A percentile compares a stretch with the other conserved stretches of the same genome.
phyloP scores from a whole-genome alignment of 2,888 invertebrate species.

The Fragum fragum region DNA sequence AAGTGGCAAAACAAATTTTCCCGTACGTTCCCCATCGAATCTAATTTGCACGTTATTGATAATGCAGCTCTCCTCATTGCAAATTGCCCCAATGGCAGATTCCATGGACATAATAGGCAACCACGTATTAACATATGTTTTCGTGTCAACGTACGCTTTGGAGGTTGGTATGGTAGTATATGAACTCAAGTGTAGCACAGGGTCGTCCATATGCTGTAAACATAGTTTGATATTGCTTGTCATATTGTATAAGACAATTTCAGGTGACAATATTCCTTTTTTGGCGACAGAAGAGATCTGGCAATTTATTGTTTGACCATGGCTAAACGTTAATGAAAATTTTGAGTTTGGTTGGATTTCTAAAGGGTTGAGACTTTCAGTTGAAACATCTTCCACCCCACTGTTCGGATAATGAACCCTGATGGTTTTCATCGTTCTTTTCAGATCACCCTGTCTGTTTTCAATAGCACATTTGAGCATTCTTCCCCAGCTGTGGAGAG shows the following conservation, averaged over 20 bases:
- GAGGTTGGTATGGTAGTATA: constrained; percentile 64
- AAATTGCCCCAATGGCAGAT: constrained; percentile 64
- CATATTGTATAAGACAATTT: constrained; percentile 67
- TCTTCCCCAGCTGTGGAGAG: constrained; percentile 35
- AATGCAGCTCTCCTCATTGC: constrained; percentile 61
- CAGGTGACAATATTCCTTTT: constrained; percentile 64
- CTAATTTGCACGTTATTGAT: constrained; percentile 68
- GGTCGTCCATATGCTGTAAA: constrained; percentile 69
- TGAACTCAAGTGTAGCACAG: constrained; percentile 62
- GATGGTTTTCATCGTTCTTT: constrained; percentile 6
- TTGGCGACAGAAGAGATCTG: constrained; percentile 65
- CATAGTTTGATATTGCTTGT: constrained; percentile 68
- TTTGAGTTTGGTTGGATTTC: constrained; percentile 56
- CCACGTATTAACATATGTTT: constrained; percentile 68
- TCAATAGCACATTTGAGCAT: constrained; percentile 32
- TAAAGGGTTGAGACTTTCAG: constrained; percentile 40
- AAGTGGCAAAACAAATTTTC: constrained; percentile 62
- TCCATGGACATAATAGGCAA: constrained; percentile 75
- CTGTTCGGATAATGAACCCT: neutral
- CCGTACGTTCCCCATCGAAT: constrained; percentile 50
- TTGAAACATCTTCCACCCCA: constrained; percentile 55
- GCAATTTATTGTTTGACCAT: constrained; percentile 62
- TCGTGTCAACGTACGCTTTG: constrained; percentile 38
- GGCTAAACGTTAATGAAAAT: constrained; percentile 64
- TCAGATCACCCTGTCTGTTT: constrained; percentile 23